phyloP scores from a whole-genome alignment of 2,888 invertebrate genomes.

The Chrysolina haemoptera region DNA sequence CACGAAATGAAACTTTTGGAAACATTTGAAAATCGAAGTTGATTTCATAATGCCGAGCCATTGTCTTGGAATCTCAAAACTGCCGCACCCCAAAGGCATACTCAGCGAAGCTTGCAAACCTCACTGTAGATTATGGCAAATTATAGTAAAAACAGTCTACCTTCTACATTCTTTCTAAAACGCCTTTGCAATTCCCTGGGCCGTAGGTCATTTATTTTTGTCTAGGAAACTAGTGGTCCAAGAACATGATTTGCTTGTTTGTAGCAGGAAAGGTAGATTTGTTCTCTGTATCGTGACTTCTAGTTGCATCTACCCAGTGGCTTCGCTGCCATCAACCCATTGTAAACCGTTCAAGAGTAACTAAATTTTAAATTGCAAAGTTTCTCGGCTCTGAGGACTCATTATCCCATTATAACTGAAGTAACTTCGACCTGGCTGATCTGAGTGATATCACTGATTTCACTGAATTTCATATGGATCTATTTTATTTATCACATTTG shows the following conservation, averaged over 20 bases:
- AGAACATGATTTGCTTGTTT: slow-evolving; percentile 18
- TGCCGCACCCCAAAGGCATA: not conserved
- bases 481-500: too few relatives aligned
- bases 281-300: slow-evolving; percentile 13
- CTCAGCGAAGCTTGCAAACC: not conserved
- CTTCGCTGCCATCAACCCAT: slow-evolving; percentile 14
- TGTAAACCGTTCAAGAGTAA: slow-evolving; percentile 22
- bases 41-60: not conserved
- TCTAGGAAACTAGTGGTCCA: not conserved
- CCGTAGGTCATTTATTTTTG: slow-evolving; percentile 1
- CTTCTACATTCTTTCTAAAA: not conserved
- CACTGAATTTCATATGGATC: too few relatives aligned
- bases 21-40: not conserved
- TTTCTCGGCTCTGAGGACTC: not conserved
- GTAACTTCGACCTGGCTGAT: too few relatives aligned
- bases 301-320: slow-evolving; percentile 29
- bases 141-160: not conserved
- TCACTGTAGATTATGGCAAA: not conserved
- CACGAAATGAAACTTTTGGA: not conserved
- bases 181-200: slow-evolving; percentile 12
- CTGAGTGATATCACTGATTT: too few relatives aligned
- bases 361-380: slow-evolving; percentile 22
- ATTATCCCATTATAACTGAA: not conserved
- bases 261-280: slow-evolving; percentile 8
- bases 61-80: not conserved